Evolutionary conservation across 2,888 invertebrate genomes (phyloP).

Genomic region (Coenonympha arcania): DNA sequence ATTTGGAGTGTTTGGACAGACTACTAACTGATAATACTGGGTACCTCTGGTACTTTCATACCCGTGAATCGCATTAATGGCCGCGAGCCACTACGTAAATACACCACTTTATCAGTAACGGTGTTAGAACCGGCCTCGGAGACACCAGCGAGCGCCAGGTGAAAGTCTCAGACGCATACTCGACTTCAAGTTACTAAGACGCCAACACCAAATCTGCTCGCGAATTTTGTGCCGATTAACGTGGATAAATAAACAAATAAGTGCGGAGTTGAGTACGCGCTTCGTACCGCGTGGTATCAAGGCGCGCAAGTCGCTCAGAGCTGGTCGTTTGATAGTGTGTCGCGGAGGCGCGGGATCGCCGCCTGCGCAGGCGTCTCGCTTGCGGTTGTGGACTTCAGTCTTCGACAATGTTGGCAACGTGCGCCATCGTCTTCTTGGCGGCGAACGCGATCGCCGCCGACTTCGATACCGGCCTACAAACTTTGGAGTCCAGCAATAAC

Average conservation of each 20-base stretch:
- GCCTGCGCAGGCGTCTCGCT: slow-evolving; percentile 31
- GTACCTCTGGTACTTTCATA: slow-evolving; percentile 7
- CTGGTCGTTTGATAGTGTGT: slow-evolving; percentile 55
- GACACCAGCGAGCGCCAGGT: slow-evolving; percentile 53
- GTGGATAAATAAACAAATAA: slow-evolving; percentile 61
- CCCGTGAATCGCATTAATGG: slow-evolving; percentile 10
- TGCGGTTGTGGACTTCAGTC: slow-evolving; percentile 52
- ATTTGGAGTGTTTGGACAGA: slow-evolving; percentile 6
- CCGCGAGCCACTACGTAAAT: slow-evolving; percentile 44
- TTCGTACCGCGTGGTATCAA: slow-evolving; percentile 45
- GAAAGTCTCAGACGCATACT: slow-evolving; percentile 68
- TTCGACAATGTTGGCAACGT: slow-evolving; percentile 54
- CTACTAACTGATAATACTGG: slow-evolving; percentile 1
- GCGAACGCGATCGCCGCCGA: slow-evolving; percentile 35
- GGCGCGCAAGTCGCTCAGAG: slow-evolving; percentile 41
- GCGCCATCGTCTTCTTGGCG: slow-evolving; percentile 50
- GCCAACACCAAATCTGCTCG: slow-evolving; percentile 38
- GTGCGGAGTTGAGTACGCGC: slow-evolving; percentile 43
- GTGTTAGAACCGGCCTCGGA: slow-evolving; percentile 59
- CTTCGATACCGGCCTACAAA: slow-evolving; percentile 24
- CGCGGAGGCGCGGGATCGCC: slow-evolving; percentile 44
- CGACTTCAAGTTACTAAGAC: slow-evolving; percentile 52
- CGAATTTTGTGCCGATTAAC: slow-evolving; percentile 42
- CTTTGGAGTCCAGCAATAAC: slow-evolving; percentile 32
- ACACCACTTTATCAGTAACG: slow-evolving; percentile 61